Evolutionary conservation across 2,888 invertebrate species (phyloP), one percentile per base, ranked within the genome.

Genomic region (Cephus pulcher): DNA sequence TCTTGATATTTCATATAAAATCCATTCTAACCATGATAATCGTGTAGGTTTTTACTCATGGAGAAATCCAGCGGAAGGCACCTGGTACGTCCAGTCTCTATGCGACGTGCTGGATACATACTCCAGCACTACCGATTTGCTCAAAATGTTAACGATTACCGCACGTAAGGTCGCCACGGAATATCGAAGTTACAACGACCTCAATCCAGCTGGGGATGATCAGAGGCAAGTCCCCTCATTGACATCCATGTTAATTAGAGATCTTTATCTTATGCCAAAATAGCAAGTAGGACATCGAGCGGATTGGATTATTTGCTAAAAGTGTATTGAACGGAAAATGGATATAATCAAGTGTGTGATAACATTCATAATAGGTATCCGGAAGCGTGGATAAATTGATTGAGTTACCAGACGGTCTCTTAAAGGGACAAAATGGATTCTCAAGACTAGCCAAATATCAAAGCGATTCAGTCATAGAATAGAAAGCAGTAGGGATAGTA

Each of bases 61-160:
- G 93, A 89, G 94, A 71, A 93, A 93, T 88, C 92, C 92, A 30
- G 89, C 89, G 37, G 90, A 92, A 69, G 94, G 94, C 1, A 93
- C 94, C 0, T 94, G 94, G 94, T 94, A 93, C 83, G 91, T 94
- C n/a, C 93, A 94, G 84, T 88, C 93, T 11, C 87, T 94, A 71
- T 93, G 93, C 84, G 87, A 92, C 1, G 91, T 93, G 1, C 82
- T 94, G 74, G 89, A 92, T 77, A 85, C 92, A 81, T 86, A 92
- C 82, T 91, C 91, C 34, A 83, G 86, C n/a, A 89, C 90, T 34
- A 90, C 90, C 80, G 94, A 94, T 87, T 87, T 94, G 9, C 83
- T 93, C 68, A 92, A 91, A 80, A 92, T 94, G 89, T 84, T 94
- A 84, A 94, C 94, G 11, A 88, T 90, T 77, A 91, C 91, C 1